Conservation (phyloP, 2,888 invertebrate genomes). For the Deroplatys truncata region DNA sequence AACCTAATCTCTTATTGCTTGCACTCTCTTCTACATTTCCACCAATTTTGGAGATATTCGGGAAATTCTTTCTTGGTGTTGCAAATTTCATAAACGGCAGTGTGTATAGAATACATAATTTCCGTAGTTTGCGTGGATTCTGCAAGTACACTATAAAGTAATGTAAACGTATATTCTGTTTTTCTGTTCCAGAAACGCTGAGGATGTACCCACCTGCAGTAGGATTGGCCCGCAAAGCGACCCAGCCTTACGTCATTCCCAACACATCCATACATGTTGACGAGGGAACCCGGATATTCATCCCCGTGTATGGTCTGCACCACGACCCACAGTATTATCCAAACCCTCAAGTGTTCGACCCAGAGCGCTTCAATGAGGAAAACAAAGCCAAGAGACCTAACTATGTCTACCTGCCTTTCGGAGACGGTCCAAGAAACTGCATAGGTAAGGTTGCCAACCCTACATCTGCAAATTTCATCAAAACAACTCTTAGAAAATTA, state of each 20-base stretch:
- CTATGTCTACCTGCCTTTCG: constrained; percentile 42
- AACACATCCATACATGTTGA: constrained; percentile 27
- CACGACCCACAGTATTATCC: constrained; percentile 48
- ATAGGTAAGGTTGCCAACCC: constrained; percentile 36
- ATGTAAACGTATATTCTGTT: no score
- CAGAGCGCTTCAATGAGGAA: constrained; percentile 48
- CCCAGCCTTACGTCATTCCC: constrained; percentile 47
- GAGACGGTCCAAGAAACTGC: constrained; percentile 45
- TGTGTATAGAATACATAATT: no score
- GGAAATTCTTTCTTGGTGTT: no score
- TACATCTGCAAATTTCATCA: no score
- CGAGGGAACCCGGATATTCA: constrained; percentile 36
- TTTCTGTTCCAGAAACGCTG: constrained; percentile 42
- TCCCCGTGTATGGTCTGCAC: constrained; percentile 46
- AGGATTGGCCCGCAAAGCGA: constrained; percentile 49
- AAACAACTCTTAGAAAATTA: no score
- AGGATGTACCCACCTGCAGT: constrained; percentile 53
- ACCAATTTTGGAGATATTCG: no score
- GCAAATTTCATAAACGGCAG: no score
- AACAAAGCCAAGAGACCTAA: constrained; percentile 32
- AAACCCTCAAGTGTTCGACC: constrained; percentile 50
- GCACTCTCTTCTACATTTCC: no score
- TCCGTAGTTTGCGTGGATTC: no score
- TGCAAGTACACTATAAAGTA: no score
- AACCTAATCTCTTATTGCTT: no score